Evolutionary conservation across 1,140 invertebrate genomes (phyloP).

Genomic region (Saccostrea cuccullata): DNA sequence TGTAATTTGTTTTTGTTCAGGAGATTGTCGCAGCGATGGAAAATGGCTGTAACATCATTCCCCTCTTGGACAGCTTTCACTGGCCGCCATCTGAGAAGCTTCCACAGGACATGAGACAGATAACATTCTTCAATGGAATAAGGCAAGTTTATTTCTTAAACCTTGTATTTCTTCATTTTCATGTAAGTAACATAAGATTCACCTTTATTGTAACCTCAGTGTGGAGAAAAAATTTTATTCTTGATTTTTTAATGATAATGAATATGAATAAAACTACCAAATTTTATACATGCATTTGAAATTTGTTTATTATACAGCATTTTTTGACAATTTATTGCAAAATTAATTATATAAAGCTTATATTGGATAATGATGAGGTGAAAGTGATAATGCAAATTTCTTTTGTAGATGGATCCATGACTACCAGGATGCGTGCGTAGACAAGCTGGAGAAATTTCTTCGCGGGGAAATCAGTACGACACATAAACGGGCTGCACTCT

Average conservation of each 20-base stretch:
- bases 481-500: constrained; percentile 39
- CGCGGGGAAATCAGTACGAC: constrained; percentile 28
- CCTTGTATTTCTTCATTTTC: too few species aligned
- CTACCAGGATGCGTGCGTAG: constrained; percentile 99
- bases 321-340: too few species aligned
- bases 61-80: constrained; percentile 95
- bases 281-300: too few species aligned
- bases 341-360: too few species aligned
- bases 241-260: too few species aligned
- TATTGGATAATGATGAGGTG: too few species aligned
- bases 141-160: constrained; percentile 78
- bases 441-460: constrained; percentile 91
- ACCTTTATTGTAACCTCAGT: too few species aligned
- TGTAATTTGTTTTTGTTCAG: constrained; percentile 79
- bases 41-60: constrained; percentile 98
- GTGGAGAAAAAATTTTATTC: too few species aligned
- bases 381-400: background rate
- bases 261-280: too few species aligned
- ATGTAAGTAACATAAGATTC: too few species aligned
- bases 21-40: constrained; percentile 98
- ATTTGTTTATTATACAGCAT: too few species aligned
- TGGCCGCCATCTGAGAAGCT: constrained; percentile 96
- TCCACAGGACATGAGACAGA: constrained; percentile 97
- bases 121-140: constrained; percentile 97
- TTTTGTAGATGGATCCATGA: constrained; percentile 95